Evolutionary conservation across 2,113 vertebrate species (phyloP).

Genomic region (Apteryx mantelli): DNA sequence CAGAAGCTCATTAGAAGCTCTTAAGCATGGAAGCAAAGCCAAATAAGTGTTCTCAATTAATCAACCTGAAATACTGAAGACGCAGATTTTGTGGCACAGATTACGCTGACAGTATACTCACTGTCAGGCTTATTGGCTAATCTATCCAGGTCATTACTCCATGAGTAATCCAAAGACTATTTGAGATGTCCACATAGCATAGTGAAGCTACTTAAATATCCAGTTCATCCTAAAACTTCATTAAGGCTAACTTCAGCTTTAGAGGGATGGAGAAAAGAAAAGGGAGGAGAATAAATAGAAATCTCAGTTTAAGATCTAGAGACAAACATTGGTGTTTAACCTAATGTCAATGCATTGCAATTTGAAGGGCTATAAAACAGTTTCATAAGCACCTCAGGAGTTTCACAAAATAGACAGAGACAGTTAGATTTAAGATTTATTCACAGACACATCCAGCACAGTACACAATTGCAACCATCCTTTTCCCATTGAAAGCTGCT

Average conservation of each 20-base stretch:
- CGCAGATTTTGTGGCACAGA: background rate
- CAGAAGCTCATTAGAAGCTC: background rate
- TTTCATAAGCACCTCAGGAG: background rate
- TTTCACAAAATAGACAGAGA: constrained; percentile 1
- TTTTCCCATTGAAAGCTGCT: background rate
- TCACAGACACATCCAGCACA: constrained; percentile 56
- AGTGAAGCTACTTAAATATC: background rate
- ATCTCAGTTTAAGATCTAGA: rapidly evolving
- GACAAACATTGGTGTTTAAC: background rate
- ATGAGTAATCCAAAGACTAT: background rate
- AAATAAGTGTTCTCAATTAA: background rate
- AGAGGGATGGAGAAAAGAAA: too few relatives aligned
- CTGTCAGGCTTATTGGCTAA: rapidly evolving
- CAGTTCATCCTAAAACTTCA: background rate
- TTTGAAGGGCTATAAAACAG: background rate
- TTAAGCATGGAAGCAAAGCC: background rate
- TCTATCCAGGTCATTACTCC: background rate
- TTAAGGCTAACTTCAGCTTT: background rate
- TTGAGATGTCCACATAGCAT: background rate
- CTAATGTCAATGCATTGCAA: background rate
- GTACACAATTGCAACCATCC: background rate
- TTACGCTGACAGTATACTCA: rapidly evolving
- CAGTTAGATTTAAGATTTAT: constrained; percentile 68
- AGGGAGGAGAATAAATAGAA: too few relatives aligned
- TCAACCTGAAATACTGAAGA: background rate